These are phyloP conservation scores for Microplitis deprimator DNA, from an alignment of 2,888 invertebrate species.

Conservation along the genomic window DNA sequence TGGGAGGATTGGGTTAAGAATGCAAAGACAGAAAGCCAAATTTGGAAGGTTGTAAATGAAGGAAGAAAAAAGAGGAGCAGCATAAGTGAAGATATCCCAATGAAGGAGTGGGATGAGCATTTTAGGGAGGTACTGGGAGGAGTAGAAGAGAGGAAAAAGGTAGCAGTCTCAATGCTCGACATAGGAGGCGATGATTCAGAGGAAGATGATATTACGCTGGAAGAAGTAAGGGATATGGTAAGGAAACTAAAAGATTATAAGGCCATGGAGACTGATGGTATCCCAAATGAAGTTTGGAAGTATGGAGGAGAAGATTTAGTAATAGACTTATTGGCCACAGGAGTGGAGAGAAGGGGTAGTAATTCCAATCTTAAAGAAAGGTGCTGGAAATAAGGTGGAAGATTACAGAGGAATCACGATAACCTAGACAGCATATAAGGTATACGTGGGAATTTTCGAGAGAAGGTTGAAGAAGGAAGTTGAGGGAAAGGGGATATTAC, in stretches of 20 bases:
- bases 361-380: conserved; percentile 7
- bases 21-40: neutral
- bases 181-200: no score
- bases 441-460: conserved; percentile 8
- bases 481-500: neutral
- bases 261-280: conserved; percentile 21
- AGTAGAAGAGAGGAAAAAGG: no score
- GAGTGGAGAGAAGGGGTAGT: conserved; percentile 31
- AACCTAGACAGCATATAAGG: conserved; percentile 12
- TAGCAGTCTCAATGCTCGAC: no score
- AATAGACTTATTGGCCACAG: conserved; percentile 22
- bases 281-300: conserved; percentile 37
- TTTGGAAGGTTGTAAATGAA: neutral
- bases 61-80: neutral
- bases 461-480: conserved; percentile 10
- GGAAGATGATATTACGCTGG: neutral
- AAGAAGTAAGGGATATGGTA: conserved; percentile 12
- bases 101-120: no score
- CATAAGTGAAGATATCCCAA: no score
- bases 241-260: conserved; percentile 15
- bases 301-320: conserved; percentile 18
- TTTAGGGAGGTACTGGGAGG: no score
- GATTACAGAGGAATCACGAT: conserved; percentile 9
- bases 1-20: neutral
- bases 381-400: conserved; percentile 13